Conservation (phyloP, 2,797 vertebrate species). For the Clarias pachynema region DNA sequence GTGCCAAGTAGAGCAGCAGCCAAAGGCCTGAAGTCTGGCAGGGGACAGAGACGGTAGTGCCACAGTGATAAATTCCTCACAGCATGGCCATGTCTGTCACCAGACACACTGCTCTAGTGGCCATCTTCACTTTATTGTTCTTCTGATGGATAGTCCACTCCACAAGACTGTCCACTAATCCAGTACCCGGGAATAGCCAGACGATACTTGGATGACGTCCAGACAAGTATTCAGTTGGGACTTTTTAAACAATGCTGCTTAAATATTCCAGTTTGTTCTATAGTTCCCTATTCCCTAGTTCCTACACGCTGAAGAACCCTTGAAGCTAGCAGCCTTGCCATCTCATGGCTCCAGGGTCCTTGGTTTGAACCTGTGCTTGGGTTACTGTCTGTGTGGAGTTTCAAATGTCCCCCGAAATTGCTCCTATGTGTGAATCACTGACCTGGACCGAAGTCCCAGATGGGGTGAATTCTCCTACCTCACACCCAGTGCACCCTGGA, state of each 20-base stretch:
- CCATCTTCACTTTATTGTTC: conserved; percentile 52
- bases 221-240: background rate
- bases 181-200: background rate
- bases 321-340: background rate
- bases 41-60: conserved; percentile 50
- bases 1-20: conserved; percentile 62
- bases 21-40: conserved; percentile 59
- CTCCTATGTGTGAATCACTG: background rate
- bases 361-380: background rate
- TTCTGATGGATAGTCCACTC: conserved; percentile 19
- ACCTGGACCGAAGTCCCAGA: background rate
- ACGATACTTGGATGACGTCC: background rate
- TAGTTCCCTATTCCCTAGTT: background rate
- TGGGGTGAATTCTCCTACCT: background rate
- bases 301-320: background rate
- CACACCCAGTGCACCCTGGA: background rate
- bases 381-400: background rate
- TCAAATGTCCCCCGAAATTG: background rate
- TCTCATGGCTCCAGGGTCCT: background rate
- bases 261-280: background rate
- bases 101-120: conserved; percentile 56
- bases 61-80: conserved; percentile 61
- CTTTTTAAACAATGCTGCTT: background rate
- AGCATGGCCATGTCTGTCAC: conserved; percentile 59
- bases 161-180: background rate